Evolutionary conservation across 2,113 vertebrate genomes (phyloP), one percentile per base, ranked within the genome.

Genomic region (Vidua macroura): DNA sequence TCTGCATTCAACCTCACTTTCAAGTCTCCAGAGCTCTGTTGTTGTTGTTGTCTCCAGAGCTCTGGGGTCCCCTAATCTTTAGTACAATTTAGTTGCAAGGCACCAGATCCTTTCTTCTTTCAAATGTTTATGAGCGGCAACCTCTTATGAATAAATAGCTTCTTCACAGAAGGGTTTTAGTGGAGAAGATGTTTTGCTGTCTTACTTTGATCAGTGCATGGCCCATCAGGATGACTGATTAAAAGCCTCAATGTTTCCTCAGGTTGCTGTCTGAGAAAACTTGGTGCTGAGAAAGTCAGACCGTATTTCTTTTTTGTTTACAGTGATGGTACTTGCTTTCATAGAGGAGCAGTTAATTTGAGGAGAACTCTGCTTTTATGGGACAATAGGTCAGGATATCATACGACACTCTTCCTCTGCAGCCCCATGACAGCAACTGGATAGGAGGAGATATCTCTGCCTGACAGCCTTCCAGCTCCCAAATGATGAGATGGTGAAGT

Each of bases 351-450:
- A 72, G 56, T 49, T 86, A 86, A 76, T 93, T 30, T 83, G 73
- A 70, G 43, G 49, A 79, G 39, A 83, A 55, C 51, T 80, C 79
- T 85, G 82, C 87, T 85, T 93, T 86, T 72, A 51, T 68, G 73
- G 44, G 88, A 96, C 94, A 81, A 72, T 88, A 93, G 95, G 96
- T 94, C 95, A 96, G 83, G 55, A 88, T 96, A 95, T 96, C 95
- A 92, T 33, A 52, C 48, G 92, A 74, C 94, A 95, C 83, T 95
- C 91, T 96, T 96, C 95, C 94, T 94, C 55, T 92, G 30, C 33
- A 86, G 56, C 43, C 51, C 48, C 44, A 52, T 1, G 3, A 80
- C 75, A 91, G 75, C 78, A 86, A 17, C 39, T 75, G 76, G 52
- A 15, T 39, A 51, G 56, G 52, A 89, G 60, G 44, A 88, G 76